phyloP scores from a whole-genome alignment of 2,888 invertebrate species.

The Acanthosepion esculentum region DNA sequence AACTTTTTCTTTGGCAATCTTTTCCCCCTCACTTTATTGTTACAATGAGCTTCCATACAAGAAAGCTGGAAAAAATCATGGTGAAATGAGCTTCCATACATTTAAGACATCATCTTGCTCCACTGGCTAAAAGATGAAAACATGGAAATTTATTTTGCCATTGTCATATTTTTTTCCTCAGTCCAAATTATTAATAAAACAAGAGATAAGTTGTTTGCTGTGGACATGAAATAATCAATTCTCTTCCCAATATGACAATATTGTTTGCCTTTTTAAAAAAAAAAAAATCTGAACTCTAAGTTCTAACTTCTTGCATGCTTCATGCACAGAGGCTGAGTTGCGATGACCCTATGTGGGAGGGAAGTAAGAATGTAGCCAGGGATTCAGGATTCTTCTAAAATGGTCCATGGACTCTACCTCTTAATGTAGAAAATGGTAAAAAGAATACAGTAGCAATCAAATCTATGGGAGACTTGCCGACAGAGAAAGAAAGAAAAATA shows the following conservation, averaged over 20 bases:
- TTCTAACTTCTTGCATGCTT: neutral
- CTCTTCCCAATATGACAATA: neutral
- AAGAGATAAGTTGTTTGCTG: neutral
- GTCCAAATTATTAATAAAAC: neutral
- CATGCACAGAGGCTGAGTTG: too few species aligned
- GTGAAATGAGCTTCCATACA: slow-evolving; percentile 23
- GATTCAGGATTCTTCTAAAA: too few species aligned
- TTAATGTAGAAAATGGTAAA: too few species aligned
- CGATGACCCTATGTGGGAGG: too few species aligned
- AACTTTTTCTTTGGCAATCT: neutral
- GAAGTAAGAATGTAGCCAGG: too few species aligned
- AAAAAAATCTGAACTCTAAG: too few species aligned
- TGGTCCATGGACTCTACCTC: too few species aligned
- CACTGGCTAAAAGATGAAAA: slow-evolving; percentile 4
- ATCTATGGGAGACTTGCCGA: too few species aligned
- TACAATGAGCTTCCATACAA: slow-evolving; percentile 18
- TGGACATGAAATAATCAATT: neutral
- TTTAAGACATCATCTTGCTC: neutral
- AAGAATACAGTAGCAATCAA: too few species aligned
- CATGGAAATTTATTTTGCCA: neutral
- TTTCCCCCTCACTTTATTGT: neutral
- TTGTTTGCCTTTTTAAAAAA: too few species aligned
- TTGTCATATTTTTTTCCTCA: neutral
- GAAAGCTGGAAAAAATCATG: neutral
- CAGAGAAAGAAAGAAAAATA: too few species aligned